Base-by-base conservation (phyloP, 1,140 invertebrate species). In the Cotesia chilonis region DNA sequence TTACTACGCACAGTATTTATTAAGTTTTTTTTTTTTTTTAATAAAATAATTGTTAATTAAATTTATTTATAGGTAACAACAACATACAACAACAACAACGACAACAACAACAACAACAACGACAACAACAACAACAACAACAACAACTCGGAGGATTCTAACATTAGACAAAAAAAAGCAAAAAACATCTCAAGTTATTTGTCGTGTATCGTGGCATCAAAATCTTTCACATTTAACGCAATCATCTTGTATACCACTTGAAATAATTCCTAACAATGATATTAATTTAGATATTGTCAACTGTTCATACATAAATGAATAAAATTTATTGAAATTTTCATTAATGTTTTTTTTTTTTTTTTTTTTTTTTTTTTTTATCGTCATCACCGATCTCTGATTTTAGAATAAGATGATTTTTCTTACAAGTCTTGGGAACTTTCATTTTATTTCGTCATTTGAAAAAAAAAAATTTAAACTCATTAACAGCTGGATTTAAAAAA, bases 171-270 rank as follows among this genome's bases (percentile, higher is more conserved):
- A 71, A 38, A 71, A 59, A 17, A 71, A 35, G 10, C 67, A 61
- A 38, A 74, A 72, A 7, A 17, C 28, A 6, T 59, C 63, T 12
- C 67, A 78, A 41, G 55, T 71, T n/a, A 63, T 57, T 4, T 73
- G 68, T 51, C 75, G 71, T 10, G 68, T 70, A 6, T 73, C 74
- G 14, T 76, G 75, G 74, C 70, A 63, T 4, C 72, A 63, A 55
- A 52, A 17, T 66, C 60, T 55, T n/a, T 65, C 41, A 14, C 7
- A 54, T 38, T 55, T 28, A 36, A 14, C 17, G 3, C 47, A 37
- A n/a, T 17, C 63, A 36, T 36, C 47, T 2, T 65, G n/a, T 41
- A 36, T 71, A 28, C 51, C 38, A 36, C 20, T 38, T 38, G 12
- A 54, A 55, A 51, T 54, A 7, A 38, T 10, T 55, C 28, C n/a